Conservation (phyloP, 2,113 vertebrate species). For the Sporophila hypoxantha region DNA sequence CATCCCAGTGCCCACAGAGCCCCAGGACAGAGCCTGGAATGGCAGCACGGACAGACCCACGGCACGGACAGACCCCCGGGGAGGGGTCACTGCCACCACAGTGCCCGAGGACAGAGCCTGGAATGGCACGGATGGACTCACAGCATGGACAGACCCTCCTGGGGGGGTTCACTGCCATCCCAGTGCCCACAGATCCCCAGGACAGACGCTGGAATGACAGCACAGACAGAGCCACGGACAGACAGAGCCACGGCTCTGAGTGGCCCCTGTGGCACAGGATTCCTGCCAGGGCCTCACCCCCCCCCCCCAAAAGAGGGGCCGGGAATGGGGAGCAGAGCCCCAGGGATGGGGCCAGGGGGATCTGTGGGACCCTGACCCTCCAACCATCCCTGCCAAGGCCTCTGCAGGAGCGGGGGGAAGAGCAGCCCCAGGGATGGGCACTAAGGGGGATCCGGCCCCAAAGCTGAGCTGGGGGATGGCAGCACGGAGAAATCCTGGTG, state of each 20-base stretch:
- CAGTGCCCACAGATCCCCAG: too few species aligned
- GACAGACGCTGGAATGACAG: too few species aligned
- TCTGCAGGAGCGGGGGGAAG: fast-evolving
- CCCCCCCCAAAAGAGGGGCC: fast-evolving
- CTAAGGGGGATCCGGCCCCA: fast-evolving
- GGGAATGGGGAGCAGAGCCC: not conserved
- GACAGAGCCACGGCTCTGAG: fast-evolving
- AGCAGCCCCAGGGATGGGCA: not conserved
- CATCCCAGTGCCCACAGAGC: too few species aligned
- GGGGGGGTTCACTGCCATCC: too few species aligned
- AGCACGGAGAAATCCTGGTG: fast-evolving
- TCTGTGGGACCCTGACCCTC: fast-evolving
- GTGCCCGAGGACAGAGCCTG: too few species aligned
- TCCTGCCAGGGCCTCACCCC: not conserved
- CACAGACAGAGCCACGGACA: not conserved
- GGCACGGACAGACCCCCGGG: too few species aligned
- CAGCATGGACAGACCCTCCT: too few species aligned
- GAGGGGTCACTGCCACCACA: too few species aligned
- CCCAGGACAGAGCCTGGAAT: too few species aligned
- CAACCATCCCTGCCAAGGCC: not conserved
- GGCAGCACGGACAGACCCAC: too few species aligned
- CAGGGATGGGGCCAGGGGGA: not conserved
- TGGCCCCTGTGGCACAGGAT: fast-evolving
- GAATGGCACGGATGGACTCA: too few species aligned
- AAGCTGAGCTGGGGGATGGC: fast-evolving